Evolutionary conservation across 1,140 invertebrate species (phyloP).

Genomic region (Penaeus indicus): DNA sequence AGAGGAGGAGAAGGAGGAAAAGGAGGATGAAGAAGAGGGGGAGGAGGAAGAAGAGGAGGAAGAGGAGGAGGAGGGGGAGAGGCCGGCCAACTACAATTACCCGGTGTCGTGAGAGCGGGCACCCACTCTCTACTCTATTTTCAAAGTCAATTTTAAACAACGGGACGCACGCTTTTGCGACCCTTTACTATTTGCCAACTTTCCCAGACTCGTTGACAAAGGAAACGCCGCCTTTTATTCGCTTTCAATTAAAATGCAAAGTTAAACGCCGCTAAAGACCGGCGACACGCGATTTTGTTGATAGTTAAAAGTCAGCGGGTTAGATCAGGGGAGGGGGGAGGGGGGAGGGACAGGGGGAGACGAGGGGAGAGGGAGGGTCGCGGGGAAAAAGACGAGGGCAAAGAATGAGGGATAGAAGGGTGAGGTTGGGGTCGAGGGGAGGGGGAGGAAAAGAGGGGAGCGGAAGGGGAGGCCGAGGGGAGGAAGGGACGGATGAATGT

Average conservation of each 20-base stretch:
- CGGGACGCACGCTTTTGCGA: slow-evolving; percentile 2
- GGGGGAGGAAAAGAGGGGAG: neutral
- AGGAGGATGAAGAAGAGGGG: too few species aligned
- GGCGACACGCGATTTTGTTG: slow-evolving; percentile 54
- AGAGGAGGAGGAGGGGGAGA: too few species aligned
- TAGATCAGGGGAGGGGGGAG: neutral
- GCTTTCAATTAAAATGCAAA: slow-evolving; percentile 58
- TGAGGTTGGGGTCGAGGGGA: neutral
- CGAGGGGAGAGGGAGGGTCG: neutral
- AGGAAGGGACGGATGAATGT: neutral
- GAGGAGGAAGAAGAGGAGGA: too few species aligned
- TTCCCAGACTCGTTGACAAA: slow-evolving; percentile 48
- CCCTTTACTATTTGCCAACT: slow-evolving; percentile 24
- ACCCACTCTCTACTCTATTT: slow-evolving; percentile 13
- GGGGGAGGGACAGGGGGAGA: neutral
- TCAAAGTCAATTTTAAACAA: slow-evolving; percentile 31
- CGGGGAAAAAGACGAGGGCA: neutral
- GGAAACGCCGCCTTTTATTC: slow-evolving; percentile 54
- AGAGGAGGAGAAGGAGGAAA: too few species aligned
- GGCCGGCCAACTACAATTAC: too few species aligned
- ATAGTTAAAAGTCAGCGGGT: slow-evolving; percentile 49
- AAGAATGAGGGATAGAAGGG: neutral
- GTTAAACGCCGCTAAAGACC: slow-evolving; percentile 57
- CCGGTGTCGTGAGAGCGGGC: too few species aligned
- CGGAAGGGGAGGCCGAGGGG: neutral